Conservation (phyloP, 1,140 invertebrate species). For the Ceratosolen solmsi region DNA sequence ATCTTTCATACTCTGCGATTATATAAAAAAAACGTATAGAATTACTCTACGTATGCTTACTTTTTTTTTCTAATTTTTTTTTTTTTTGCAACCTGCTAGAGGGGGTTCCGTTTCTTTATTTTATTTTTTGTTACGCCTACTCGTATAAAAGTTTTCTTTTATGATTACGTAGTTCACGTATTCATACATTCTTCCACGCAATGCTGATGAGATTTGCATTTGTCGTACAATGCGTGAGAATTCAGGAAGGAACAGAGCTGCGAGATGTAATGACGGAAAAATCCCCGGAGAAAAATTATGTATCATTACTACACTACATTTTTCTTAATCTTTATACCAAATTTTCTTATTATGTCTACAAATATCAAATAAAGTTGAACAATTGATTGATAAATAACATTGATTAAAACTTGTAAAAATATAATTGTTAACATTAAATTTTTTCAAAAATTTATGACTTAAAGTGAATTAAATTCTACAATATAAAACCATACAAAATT, state of each 20-base stretch:
- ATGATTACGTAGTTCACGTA: slow-evolving; percentile 1
- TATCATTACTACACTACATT: background rate
- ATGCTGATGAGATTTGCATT: slow-evolving; percentile 8
- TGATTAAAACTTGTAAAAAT: no score
- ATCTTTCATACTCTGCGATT: slow-evolving; percentile 22
- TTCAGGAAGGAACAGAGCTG: slow-evolving; percentile 12
- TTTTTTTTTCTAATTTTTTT: background rate
- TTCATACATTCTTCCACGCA: background rate
- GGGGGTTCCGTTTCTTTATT: background rate
- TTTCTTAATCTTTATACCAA: no score
- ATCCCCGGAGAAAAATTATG: slow-evolving; percentile 15
- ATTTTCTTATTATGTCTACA: background rate
- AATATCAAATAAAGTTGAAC: no score
- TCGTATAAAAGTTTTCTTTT: slow-evolving; percentile 43
- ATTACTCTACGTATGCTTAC: slow-evolving; percentile 12
- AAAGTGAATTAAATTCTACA: no score
- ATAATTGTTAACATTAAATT: no score
- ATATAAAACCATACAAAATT: no score
- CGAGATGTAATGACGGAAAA: slow-evolving; percentile 1
- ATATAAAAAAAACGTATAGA: slow-evolving; percentile 42
- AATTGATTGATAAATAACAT: no score
- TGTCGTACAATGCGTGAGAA: background rate
- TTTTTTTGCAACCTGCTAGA: background rate
- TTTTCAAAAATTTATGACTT: no score
- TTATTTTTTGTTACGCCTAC: slow-evolving; percentile 24